phyloP scores from a whole-genome alignment of 2,113 vertebrate genomes.

The Sminthopsis crassicaudata region DNA sequence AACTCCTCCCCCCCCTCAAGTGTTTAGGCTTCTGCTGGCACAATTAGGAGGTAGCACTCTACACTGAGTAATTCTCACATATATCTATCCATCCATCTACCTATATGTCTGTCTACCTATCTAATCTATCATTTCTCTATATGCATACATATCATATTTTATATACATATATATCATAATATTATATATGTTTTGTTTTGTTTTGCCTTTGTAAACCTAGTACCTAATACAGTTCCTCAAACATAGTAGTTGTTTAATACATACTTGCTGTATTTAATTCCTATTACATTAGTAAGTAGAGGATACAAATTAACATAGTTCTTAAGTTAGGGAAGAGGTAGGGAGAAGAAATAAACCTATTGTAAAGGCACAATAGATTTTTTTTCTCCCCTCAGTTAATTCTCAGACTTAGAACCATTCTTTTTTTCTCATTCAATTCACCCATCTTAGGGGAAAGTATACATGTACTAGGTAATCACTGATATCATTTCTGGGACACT shows the following conservation, averaged over 20 bases:
- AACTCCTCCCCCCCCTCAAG: background rate
- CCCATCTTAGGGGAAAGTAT: background rate
- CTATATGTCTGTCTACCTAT: no score
- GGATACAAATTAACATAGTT: background rate
- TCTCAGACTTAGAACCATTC: background rate
- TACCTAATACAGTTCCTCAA: background rate
- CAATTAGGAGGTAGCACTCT: background rate
- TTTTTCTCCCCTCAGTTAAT: background rate
- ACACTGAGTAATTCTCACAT: background rate
- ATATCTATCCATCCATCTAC: background rate
- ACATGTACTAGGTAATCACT: background rate
- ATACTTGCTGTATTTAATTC: background rate
- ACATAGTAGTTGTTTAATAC: background rate
- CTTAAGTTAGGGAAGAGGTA: background rate
- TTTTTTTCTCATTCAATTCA: background rate
- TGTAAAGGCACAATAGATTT: background rate
- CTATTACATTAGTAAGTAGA: background rate
- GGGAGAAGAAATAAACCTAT: background rate
- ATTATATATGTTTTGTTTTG: background rate
- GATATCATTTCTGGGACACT: background rate
- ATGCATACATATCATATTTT: background rate
- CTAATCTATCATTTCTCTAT: background rate
- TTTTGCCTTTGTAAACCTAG: background rate
- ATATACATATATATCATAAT: background rate
- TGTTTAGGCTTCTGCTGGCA: background rate